Percentiles rank a stretch among this genome's conserved stretches.
phyloP scores from a whole-genome alignment of 2,113 vertebrate species.

The Podocnemis expansa region DNA sequence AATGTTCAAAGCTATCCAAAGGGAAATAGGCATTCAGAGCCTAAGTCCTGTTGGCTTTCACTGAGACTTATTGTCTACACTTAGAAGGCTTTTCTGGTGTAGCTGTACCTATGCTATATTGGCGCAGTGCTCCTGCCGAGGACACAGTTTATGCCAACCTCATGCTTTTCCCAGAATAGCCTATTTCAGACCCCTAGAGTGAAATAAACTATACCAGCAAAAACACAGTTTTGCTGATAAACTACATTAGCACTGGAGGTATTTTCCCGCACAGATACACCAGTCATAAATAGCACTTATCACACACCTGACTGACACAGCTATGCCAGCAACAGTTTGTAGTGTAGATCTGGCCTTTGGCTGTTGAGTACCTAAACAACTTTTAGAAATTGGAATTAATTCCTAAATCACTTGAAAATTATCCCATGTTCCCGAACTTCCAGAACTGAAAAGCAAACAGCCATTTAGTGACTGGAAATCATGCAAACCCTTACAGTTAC shows the following conservation, averaged over 20 bases:
- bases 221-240: not conserved
- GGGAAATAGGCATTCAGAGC: not conserved
- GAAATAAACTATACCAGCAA: not conserved
- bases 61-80: not conserved
- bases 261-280: not conserved
- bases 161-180: not conserved
- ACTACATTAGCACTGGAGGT: not conserved
- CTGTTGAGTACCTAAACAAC: accelerated
- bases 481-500: not conserved
- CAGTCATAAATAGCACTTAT: not conserved
- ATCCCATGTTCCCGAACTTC: not conserved
- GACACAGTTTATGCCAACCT: not conserved
- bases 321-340: not conserved
- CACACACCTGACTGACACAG: not conserved
- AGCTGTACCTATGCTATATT: not conserved
- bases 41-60: not conserved
- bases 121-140: not conserved
- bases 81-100: not conserved
- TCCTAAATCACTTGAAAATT: conserved; percentile 20
- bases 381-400: not conserved
- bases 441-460: not conserved
- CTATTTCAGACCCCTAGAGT: not conserved
- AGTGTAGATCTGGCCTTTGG: not conserved
- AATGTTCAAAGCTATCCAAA: not conserved
- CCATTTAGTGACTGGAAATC: not conserved